Evolutionary conservation across 2,888 invertebrate genomes (phyloP).

Genomic region (Aspidiotus destructor): DNA sequence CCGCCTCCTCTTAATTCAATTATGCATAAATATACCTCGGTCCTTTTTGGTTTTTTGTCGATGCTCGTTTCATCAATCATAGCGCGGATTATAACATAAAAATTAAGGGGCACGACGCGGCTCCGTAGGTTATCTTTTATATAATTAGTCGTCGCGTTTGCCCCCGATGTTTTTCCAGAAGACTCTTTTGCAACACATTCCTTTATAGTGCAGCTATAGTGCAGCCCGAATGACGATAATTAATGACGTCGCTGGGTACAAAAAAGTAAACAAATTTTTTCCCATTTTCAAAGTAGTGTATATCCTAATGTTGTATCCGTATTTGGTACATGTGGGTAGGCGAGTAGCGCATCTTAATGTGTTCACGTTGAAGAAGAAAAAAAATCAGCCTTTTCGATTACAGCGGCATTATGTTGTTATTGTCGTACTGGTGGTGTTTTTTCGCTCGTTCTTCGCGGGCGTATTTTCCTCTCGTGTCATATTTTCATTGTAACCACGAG

Average conservation of each 20-base stretch:
- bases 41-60: conserved; percentile 20
- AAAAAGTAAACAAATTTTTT: conserved; percentile 6
- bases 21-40: conserved; percentile 21
- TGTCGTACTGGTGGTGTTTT: neutral
- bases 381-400: neutral
- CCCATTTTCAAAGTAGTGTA: neutral
- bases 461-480: neutral
- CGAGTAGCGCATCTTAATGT: conserved; percentile 2
- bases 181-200: neutral
- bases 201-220: neutral
- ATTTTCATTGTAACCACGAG: neutral
- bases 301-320: neutral
- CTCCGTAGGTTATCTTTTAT: conserved; percentile 18
- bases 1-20: conserved; percentile 23
- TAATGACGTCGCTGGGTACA: conserved; percentile 6
- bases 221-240: conserved; percentile 16
- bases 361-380: neutral
- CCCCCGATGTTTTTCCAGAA: neutral
- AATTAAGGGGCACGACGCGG: neutral
- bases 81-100: conserved; percentile 11
- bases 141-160: conserved; percentile 18
- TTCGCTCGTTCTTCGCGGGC: neutral
- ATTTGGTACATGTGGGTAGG: neutral
- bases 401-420: neutral
- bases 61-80: conserved; percentile 23